Base-by-base conservation (phyloP, 1,140 invertebrate genomes). In the Ips typographus region DNA sequence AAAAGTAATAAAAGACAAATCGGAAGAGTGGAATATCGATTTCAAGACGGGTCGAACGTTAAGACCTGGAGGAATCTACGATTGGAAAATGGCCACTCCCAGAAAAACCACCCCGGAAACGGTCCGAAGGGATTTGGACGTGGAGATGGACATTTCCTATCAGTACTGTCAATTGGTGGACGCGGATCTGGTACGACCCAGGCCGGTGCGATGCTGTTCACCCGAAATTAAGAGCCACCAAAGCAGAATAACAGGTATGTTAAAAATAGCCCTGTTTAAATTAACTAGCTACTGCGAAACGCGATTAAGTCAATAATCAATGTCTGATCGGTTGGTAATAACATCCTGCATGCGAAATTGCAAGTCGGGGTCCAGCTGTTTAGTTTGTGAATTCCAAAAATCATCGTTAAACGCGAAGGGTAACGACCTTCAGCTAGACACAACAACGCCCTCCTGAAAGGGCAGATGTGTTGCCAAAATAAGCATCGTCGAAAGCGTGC, bases 1-100 rank as follows among this genome's bases (percentile, higher is more conserved):
- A 39, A 74, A 77, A 55, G 74, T 80, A 2, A 63, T 69, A 0
- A 57, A 63, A 3, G 74, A 68, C 4, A 75, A 80, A 58, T 73
- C 76, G 3, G 74, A 77, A 49, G 73, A 75, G 5, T 83, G 80
- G 80, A 81, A 81, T 63, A 82, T 81, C 65, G 78, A 83, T 71
- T 82, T 83, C 63, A 44, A 74, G 40, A 58, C 66, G 1, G 81
- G 78, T 49, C 52, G 56, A 40, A 79, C 80, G 3, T 64, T 73
- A 47, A 58, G 72, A 53, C 71, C 68, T 2, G 66, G 73, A 5
- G 78, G 76, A 5, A 36, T 68, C 7, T 77, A 71, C 39, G 65
- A 73, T 8, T 78, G 76, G 77, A 70, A 64, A 49, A 65, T 74
- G 6, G 70, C 73, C 2, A 73, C 74, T 3, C 76, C 76, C 1